Evolutionary conservation across 2,797 vertebrate species (phyloP).

Genomic region (Erithacus rubecula): DNA sequence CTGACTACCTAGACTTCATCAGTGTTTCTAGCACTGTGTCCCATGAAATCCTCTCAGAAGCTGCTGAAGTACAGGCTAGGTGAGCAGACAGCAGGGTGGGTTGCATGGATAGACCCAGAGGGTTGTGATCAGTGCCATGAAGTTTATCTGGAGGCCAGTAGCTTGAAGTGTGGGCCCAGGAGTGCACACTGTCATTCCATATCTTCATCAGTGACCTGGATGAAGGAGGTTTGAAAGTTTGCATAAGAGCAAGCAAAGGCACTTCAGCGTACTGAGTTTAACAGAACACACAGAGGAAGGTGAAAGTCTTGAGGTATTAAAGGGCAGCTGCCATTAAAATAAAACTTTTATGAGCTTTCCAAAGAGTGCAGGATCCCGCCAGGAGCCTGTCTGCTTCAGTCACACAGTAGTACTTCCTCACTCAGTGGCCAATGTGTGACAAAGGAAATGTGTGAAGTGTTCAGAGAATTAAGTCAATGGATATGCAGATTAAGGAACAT

Average conservation of each 20-base stretch:
- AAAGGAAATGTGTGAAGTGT: not conserved
- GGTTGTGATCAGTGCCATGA: not conserved
- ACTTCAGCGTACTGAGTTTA: not conserved
- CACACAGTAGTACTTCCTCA: not conserved
- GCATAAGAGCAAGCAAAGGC: not conserved
- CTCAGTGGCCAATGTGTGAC: not conserved
- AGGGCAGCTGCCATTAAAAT: not conserved
- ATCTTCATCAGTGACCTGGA: not conserved
- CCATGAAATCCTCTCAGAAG: not conserved
- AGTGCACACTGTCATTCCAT: no score
- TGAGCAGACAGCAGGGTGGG: not conserved
- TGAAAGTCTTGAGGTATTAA: not conserved
- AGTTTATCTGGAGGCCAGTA: not conserved
- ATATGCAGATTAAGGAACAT: not conserved
- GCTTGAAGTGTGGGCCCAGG: not conserved
- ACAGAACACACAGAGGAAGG: not conserved
- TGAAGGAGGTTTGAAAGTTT: not conserved
- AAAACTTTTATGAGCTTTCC: not conserved
- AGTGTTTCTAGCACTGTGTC: not conserved
- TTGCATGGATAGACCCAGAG: not conserved
- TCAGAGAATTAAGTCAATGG: not conserved
- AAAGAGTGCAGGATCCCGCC: not conserved
- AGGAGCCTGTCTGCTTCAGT: not conserved
- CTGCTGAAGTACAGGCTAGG: not conserved
- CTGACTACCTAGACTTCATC: not conserved